These are phyloP conservation scores for Pseudopleuronectes americanus DNA, from an alignment of 2,797 vertebrate genomes.

Conservation along the genomic window DNA sequence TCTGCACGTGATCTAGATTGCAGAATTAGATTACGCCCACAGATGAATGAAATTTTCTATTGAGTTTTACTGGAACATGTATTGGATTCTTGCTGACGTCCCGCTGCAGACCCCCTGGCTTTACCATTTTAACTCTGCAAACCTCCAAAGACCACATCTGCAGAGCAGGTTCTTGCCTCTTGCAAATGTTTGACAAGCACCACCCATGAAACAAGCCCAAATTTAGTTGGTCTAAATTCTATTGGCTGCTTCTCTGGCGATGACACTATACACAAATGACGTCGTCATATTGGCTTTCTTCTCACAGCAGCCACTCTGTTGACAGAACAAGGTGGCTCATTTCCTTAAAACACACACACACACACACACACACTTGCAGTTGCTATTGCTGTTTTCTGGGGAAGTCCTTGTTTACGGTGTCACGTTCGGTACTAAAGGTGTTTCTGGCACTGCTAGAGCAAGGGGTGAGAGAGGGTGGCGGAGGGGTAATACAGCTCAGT, in stretches of 20 bases:
- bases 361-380: constrained; percentile 42
- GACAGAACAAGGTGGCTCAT: constrained; percentile 74
- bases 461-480: constrained; percentile 59
- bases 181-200: constrained; percentile 66
- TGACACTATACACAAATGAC: constrained; percentile 70
- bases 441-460: constrained; percentile 70
- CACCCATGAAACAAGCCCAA: constrained; percentile 60
- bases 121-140: constrained; percentile 41
- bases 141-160: constrained; percentile 61
- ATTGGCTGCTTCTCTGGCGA: constrained; percentile 59
- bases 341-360: constrained; percentile 62
- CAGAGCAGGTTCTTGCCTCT: constrained; percentile 57
- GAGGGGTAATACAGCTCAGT: constrained; percentile 62
- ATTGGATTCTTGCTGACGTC: constrained; percentile 34
- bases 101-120: constrained; percentile 7
- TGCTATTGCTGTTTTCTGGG: constrained; percentile 65
- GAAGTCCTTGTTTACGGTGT: constrained; percentile 76
- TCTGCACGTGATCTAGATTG: constrained; percentile 37
- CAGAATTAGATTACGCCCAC: constrained; percentile 46
- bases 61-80: constrained; percentile 48
- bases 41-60: constrained; percentile 46
- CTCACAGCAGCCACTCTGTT: constrained; percentile 70
- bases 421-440: constrained; percentile 69
- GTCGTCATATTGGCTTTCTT: constrained; percentile 56
- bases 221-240: constrained; percentile 56